These are phyloP conservation scores for Coregonus sp. DNA, from an alignment of 2,797 vertebrate genomes.

Conservation along the genomic window DNA sequence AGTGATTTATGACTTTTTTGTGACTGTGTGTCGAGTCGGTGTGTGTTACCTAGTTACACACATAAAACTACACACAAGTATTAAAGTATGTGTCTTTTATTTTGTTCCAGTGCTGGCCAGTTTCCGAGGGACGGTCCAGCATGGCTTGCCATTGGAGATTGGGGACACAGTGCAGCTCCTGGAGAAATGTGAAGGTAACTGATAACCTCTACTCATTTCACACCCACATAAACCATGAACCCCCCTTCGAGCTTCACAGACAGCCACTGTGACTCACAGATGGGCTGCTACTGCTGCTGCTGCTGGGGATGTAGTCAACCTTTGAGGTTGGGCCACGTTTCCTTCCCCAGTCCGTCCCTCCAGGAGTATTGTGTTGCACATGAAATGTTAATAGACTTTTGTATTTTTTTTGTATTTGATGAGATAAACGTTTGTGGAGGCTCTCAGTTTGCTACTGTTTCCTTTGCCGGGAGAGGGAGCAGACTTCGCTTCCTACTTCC, in stretches of 20 bases:
- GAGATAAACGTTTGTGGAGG: constrained; percentile 37
- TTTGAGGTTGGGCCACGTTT: neutral
- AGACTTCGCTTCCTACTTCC: constrained; percentile 47
- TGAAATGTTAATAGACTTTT: constrained; percentile 16
- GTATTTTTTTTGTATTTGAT: neutral
- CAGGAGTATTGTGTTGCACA: neutral
- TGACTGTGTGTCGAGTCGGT: constrained; percentile 20
- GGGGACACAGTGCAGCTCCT: constrained; percentile 98
- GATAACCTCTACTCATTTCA: constrained; percentile 4
- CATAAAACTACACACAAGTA: too few relatives aligned
- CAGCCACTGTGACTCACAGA: neutral
- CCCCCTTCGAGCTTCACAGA: neutral
- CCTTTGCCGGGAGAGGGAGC: constrained; percentile 39
- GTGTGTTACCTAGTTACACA: neutral
- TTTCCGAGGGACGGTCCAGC: constrained; percentile 92
- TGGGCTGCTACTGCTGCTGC: neutral
- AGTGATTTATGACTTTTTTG: constrained; percentile 27
- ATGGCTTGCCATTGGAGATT: constrained; percentile 93
- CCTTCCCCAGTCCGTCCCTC: neutral
- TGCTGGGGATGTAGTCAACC: neutral
- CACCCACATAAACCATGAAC: constrained; percentile 5
- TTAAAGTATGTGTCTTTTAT: constrained; percentile 25
- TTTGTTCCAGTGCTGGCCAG: constrained; percentile 86
- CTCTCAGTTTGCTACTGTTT: constrained; percentile 46
- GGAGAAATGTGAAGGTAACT: constrained; percentile 95